Percentiles rank a stretch among this genome's conserved stretches.
These are phyloP conservation scores for Gastrophysa polygoni DNA, from an alignment of 2,888 invertebrate species.

Conservation along the genomic window DNA sequence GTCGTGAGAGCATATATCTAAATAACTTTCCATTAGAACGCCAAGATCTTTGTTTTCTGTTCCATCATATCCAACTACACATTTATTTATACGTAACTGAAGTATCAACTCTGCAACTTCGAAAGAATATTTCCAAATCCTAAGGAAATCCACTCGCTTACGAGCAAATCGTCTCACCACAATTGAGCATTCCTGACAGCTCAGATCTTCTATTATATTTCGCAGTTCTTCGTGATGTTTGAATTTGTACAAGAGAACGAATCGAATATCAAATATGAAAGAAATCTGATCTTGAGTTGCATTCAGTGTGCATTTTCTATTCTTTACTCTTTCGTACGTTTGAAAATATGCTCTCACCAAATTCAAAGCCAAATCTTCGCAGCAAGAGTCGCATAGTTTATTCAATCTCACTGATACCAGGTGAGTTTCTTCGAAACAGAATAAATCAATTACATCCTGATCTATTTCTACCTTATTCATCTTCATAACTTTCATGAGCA, in stretches of 20 bases:
- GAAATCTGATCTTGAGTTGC: slow-evolving; percentile 61
- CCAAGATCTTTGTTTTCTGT: background rate
- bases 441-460: background rate
- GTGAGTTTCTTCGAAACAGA: slow-evolving; percentile 56
- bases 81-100: slow-evolving; percentile 62
- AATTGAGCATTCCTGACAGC: slow-evolving; percentile 62
- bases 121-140: slow-evolving; percentile 63
- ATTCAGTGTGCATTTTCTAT: slow-evolving; percentile 45
- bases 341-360: slow-evolving; percentile 60
- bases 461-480: slow-evolving; percentile 46
- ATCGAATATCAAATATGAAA: slow-evolving; percentile 65
- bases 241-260: slow-evolving; percentile 64
- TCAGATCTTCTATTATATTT: slow-evolving; percentile 62
- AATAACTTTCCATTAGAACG: slow-evolving; percentile 15
- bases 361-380: slow-evolving; percentile 66
- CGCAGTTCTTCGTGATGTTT: slow-evolving; percentile 61
- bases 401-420: slow-evolving; percentile 64
- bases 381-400: slow-evolving; percentile 65
- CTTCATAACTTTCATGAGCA: slow-evolving; percentile 48
- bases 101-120: slow-evolving; percentile 63
- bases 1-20: slow-evolving; percentile 44
- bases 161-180: slow-evolving; percentile 60
- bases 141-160: slow-evolving; percentile 59
- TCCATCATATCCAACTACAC: slow-evolving; percentile 56
- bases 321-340: slow-evolving; percentile 49